These are phyloP conservation scores for Drosophila fulvimacula DNA, from an alignment of 2,888 invertebrate species.

Conservation along the genomic window DNA sequence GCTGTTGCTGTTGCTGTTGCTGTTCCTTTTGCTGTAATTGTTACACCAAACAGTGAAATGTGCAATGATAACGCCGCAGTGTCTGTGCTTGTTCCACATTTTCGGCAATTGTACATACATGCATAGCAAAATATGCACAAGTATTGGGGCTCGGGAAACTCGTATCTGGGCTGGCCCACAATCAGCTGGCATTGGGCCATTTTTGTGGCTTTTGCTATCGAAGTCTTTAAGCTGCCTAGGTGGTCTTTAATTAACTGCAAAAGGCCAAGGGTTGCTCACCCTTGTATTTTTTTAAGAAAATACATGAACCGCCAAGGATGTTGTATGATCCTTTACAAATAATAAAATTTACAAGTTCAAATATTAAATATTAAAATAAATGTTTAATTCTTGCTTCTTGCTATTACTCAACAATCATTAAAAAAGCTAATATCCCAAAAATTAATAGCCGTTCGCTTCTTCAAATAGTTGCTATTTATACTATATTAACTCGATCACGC, in stretches of 20 bases:
- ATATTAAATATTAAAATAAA: too few species aligned
- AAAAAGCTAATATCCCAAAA: too few species aligned
- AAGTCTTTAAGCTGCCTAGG: conserved; percentile 29
- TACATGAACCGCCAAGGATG: neutral
- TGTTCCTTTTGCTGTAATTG: conserved; percentile 69
- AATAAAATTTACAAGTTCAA: too few species aligned
- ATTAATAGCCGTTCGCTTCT: too few species aligned
- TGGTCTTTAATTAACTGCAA: conserved; percentile 40
- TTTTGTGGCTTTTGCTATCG: conserved; percentile 25
- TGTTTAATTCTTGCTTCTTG: too few species aligned
- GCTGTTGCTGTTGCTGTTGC: conserved; percentile 53
- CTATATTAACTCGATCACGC: too few species aligned
- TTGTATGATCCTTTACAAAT: too few species aligned
- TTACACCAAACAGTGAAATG: conserved; percentile 78
- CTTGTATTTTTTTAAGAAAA: neutral
- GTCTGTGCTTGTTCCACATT: conserved; percentile 60
- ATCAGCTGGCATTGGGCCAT: conserved; percentile 53
- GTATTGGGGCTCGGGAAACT: conserved; percentile 32
- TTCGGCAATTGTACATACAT: conserved; percentile 32
- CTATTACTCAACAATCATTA: too few species aligned
- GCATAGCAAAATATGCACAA: conserved; percentile 10
- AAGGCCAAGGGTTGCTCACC: conserved; percentile 5
- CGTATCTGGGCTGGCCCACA: conserved; percentile 31
- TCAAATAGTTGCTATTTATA: too few species aligned
- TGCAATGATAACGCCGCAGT: conserved; percentile 73